Base-by-base conservation (phyloP, 2,888 invertebrate species). In the Philereme vetulata region DNA sequence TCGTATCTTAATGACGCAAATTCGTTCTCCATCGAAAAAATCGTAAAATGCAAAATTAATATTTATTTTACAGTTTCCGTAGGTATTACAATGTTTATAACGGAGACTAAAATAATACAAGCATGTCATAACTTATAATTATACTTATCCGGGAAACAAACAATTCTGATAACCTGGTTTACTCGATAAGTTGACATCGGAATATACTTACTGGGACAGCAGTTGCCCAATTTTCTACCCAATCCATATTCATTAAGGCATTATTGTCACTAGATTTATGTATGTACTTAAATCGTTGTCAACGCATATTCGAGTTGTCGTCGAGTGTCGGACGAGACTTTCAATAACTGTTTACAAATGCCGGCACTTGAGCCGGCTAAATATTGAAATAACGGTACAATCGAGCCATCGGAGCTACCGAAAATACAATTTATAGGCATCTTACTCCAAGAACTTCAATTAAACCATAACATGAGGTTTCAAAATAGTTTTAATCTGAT, bases 281-380 rank as follows among this genome's bases (percentile, higher is more conserved):
- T 38, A 55, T 53, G 49, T 52, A 46, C 56, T 51, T 46, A 45
- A 55, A 11, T 51, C 36, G 50, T 40, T 45, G 48, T 7, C 34
- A 48, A 33, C n/a, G 10, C 10, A 33, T 43, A 44, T 57, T 51
- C 43, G 49, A 55, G 11, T 51, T 33, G 50, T 40, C 40, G 40
- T 10, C 34, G 42, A 60, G 40, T 59, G 54, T 55, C 46, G 11
- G 46, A 51, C 54, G 54, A 61, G 62, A 72, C 67, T 71, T 75
- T 71, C 70, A 72, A 76, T 74, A 68, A 68, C 56, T 78, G 76
- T 82, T 81, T 81, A 80, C 76, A 77, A 80, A 80, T 72, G 78
- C 60, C 59, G 60, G 62, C 56, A 68, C 73, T 66, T 64, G 70
- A 70, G 57, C 50, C 54, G 67, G 55, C 58, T 70, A 75, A 81